phyloP scores from a whole-genome alignment of 1,140 invertebrate genomes.

The Ceratosolen solmsi region DNA sequence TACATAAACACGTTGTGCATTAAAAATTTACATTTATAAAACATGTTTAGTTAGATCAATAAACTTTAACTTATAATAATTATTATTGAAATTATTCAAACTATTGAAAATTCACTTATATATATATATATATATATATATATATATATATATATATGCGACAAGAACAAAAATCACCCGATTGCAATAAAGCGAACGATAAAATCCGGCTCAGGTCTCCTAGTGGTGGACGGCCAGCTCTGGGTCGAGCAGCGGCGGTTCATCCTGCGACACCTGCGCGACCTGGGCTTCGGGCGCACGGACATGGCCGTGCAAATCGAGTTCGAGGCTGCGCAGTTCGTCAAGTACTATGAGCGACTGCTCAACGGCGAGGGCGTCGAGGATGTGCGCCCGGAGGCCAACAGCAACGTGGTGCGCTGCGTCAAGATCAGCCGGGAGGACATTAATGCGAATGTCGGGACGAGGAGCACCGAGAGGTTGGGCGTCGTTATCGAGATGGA shows the following conservation, averaged over 20 bases:
- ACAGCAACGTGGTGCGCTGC: background rate
- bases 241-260: constrained; percentile 91
- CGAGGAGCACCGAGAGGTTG: constrained; percentile 11
- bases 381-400: background rate
- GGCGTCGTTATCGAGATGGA: constrained; percentile 78
- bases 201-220: constrained; percentile 68
- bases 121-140: too few relatives aligned
- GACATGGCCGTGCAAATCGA: constrained; percentile 83
- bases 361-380: background rate
- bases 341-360: constrained; percentile 73
- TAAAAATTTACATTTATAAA: too few relatives aligned
- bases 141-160: too few relatives aligned
- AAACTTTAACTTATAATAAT: too few relatives aligned
- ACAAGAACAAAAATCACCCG: too few relatives aligned
- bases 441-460: too few relatives aligned
- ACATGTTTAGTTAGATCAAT: too few relatives aligned
- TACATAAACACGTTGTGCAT: too few relatives aligned
- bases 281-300: constrained; percentile 86
- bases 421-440: too few relatives aligned
- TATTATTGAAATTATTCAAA: too few relatives aligned
- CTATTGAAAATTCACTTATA: too few relatives aligned
- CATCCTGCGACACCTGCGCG: constrained; percentile 83
- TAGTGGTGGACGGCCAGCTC: constrained; percentile 83
- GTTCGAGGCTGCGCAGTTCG: constrained; percentile 78
- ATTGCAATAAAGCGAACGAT: too few relatives aligned